Conservation (phyloP, 1,140 invertebrate genomes). For the Condylostylus longicornis region DNA sequence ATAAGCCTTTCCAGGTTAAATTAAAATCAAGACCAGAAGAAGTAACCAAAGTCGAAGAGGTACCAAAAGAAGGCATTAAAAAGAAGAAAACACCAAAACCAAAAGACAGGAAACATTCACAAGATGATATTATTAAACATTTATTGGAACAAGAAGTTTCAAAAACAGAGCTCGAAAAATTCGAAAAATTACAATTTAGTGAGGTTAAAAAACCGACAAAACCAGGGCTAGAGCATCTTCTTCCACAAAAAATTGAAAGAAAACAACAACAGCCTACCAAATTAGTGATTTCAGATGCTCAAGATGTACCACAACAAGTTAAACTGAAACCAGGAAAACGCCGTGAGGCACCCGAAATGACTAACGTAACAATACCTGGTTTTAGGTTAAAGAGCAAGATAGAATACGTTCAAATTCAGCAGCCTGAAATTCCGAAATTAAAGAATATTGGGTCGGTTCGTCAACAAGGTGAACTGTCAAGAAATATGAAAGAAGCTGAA, state of each 20-base stretch:
- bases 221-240: constrained; percentile 21
- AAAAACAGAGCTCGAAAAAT: constrained; percentile 29
- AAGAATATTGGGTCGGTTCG: constrained; percentile 18
- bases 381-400: constrained; percentile 27
- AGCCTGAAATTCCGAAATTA: constrained; percentile 12
- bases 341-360: constrained; percentile 24
- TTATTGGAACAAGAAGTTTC: constrained; percentile 27
- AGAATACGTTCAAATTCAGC: constrained; percentile 20
- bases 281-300: constrained; percentile 21
- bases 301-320: constrained; percentile 21
- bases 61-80: constrained; percentile 12
- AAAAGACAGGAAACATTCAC: constrained; percentile 26
- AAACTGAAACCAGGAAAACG: constrained; percentile 26
- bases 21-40: constrained; percentile 21
- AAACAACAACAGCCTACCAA: constrained; percentile 29
- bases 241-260: constrained; percentile 25
- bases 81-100: constrained; percentile 25
- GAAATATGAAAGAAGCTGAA: constrained; percentile 29
- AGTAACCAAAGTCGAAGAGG: constrained; percentile 24
- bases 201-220: constrained; percentile 24
- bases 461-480: constrained; percentile 23
- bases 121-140: constrained; percentile 25
- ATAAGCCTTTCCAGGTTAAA: constrained; percentile 15
- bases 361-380: constrained; percentile 18
- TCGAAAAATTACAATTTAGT: constrained; percentile 24